Evolutionary conservation across 2,888 invertebrate species (phyloP).

Genomic region (Rotaria socialis): DNA sequence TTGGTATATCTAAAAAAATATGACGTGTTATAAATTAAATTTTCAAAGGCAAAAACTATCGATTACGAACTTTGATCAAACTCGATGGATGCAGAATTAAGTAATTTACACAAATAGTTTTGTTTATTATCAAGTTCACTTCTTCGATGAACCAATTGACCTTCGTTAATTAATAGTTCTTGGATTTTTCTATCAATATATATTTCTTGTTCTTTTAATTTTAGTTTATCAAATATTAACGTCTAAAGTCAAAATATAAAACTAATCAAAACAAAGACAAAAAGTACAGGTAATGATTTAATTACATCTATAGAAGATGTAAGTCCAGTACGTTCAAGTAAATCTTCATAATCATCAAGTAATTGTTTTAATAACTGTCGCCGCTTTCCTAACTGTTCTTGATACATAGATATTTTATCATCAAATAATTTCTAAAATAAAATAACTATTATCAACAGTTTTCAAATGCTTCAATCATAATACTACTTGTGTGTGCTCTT

Average conservation of each 20-base stretch:
- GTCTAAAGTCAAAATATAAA: neutral
- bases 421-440: neutral
- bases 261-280: neutral
- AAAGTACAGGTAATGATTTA: no score
- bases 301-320: neutral
- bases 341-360: slow-evolving; percentile 25
- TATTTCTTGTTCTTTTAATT: slow-evolving; percentile 30
- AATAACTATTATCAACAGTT: neutral
- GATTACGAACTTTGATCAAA: neutral
- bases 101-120: neutral
- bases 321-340: neutral
- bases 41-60: neutral
- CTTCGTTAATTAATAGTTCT: neutral
- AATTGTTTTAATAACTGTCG: neutral
- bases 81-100: neutral
- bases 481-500: neutral
- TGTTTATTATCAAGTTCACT: neutral
- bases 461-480: neutral
- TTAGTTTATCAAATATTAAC: neutral
- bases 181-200: slow-evolving; percentile 30
- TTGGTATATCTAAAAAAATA: neutral
- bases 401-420: neutral
- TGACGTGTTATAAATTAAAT: neutral
- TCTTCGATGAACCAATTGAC: neutral
- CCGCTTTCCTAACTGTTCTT: neutral